Evolutionary conservation across 2,888 invertebrate species (phyloP).

Genomic region (Mimas tiliae): DNA sequence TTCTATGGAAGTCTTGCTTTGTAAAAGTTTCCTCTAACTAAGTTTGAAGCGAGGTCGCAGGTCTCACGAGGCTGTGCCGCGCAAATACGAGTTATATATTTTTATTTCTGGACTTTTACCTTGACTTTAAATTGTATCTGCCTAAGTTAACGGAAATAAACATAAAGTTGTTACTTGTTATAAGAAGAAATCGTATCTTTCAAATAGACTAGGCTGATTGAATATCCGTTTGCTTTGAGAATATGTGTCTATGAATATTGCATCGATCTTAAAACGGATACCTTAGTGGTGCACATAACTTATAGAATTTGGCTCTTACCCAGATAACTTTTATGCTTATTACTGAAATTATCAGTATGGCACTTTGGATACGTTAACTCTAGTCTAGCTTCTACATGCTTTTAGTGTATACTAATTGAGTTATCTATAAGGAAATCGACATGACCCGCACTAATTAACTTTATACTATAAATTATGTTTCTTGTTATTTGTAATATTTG

Average conservation of each 20-base stretch:
- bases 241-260: slow-evolving; percentile 3
- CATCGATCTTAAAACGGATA: background rate
- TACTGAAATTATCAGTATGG: slow-evolving; percentile 40
- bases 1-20: slow-evolving; percentile 27
- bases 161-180: slow-evolving; percentile 3
- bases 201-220: slow-evolving; percentile 1
- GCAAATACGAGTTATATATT: slow-evolving; percentile 11
- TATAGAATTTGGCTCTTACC: slow-evolving; percentile 58
- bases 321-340: slow-evolving; percentile 65
- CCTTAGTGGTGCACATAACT: slow-evolving; percentile 33
- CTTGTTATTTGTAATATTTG: background rate
- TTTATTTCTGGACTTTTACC: slow-evolving; percentile 15
- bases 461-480: background rate
- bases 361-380: slow-evolving; percentile 13
- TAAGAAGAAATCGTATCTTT: background rate
- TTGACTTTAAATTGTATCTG: slow-evolving; percentile 32
- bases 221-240: slow-evolving; percentile 3
- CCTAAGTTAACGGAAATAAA: slow-evolving; percentile 24
- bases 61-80: slow-evolving; percentile 15
- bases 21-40: slow-evolving; percentile 26
- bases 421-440: slow-evolving; percentile 36
- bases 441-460: slow-evolving; percentile 15
- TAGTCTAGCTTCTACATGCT: slow-evolving; percentile 32
- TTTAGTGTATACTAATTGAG: slow-evolving; percentile 44
- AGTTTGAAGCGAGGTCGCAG: slow-evolving; percentile 23